A percentile compares a stretch with the other conserved stretches of the same genome.
Evolutionary conservation across 1,140 invertebrate species (phyloP).

Genomic region (Listronotus bonariensis): DNA sequence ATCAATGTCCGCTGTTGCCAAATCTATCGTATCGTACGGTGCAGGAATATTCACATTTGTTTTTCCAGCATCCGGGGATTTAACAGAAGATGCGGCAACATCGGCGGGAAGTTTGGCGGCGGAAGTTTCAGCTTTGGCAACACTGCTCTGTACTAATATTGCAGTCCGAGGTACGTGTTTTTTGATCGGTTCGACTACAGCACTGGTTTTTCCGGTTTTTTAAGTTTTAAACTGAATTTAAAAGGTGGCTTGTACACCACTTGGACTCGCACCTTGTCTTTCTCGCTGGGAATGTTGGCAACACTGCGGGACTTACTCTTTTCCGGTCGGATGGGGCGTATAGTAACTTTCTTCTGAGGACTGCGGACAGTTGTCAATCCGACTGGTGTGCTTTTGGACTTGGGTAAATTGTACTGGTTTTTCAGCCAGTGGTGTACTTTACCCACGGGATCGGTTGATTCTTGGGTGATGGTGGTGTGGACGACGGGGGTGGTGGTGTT

Average conservation of each 20-base stretch:
- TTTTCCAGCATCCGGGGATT: not conserved
- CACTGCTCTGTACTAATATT: constrained; percentile 57
- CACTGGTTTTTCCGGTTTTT: constrained; percentile 68
- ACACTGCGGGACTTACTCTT: constrained; percentile 56
- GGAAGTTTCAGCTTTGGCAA: constrained; percentile 39
- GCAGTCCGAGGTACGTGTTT: constrained; percentile 57
- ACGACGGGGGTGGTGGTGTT: constrained; percentile 46
- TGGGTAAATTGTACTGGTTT: constrained; percentile 62
- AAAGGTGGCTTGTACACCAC: constrained; percentile 86
- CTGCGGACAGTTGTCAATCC: constrained; percentile 60
- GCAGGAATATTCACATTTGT: not conserved
- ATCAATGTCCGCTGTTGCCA: constrained; percentile 52
- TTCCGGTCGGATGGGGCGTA: constrained; percentile 51
- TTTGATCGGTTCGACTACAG: constrained; percentile 45
- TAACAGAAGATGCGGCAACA: not conserved
- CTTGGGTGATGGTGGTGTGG: constrained; percentile 51
- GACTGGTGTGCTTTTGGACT: constrained; percentile 74
- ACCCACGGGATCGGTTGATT: constrained; percentile 72
- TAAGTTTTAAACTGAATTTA: constrained; percentile 79
- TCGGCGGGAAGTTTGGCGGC: constrained; percentile 38
- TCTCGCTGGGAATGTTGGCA: constrained; percentile 58
- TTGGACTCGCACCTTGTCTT: constrained; percentile 74
- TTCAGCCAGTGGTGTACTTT: constrained; percentile 86
- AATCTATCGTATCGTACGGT: constrained; percentile 31
- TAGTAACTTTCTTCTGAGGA: constrained; percentile 51